Evolutionary conservation across 2,113 vertebrate genomes (phyloP).

Genomic region (Pelusios castaneus): DNA sequence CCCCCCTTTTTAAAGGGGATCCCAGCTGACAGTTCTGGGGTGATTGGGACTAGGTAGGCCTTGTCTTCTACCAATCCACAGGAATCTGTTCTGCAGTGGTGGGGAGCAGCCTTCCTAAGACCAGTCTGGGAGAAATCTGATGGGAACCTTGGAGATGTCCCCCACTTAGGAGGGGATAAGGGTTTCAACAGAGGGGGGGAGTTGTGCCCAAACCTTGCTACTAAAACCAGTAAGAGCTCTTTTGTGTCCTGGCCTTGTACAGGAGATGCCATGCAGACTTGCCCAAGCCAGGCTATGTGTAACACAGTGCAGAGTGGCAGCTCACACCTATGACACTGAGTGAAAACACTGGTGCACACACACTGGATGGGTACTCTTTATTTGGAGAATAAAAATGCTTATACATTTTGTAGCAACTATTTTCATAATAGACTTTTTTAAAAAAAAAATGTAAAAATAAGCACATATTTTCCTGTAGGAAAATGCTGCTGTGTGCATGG

Average conservation of each 20-base stretch:
- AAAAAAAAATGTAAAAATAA: conserved; percentile 76
- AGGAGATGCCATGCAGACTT: not conserved
- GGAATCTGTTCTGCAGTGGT: not conserved
- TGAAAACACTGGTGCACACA: not conserved
- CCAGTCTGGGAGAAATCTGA: not conserved
- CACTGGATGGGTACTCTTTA: conserved; percentile 50
- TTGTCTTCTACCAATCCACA: too few species aligned
- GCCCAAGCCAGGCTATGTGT: not conserved
- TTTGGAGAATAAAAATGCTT: conserved; percentile 72
- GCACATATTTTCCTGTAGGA: conserved; percentile 72
- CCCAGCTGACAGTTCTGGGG: too few species aligned
- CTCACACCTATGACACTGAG: not conserved
- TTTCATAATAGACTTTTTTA: conserved; percentile 73
- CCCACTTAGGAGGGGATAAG: not conserved
- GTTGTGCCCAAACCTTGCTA: too few species aligned
- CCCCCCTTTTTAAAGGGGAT: too few species aligned
- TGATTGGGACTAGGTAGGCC: too few species aligned
- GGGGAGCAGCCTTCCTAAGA: not conserved
- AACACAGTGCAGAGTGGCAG: not conserved
- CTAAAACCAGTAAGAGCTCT: not conserved
- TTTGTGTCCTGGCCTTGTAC: too few species aligned
- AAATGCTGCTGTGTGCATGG: conserved; percentile 70
- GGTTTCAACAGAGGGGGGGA: not conserved
- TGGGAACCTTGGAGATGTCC: not conserved
- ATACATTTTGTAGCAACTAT: conserved; percentile 72